Conservation (phyloP, 2,888 invertebrate species). For the Pachymerium ferrugineum region DNA sequence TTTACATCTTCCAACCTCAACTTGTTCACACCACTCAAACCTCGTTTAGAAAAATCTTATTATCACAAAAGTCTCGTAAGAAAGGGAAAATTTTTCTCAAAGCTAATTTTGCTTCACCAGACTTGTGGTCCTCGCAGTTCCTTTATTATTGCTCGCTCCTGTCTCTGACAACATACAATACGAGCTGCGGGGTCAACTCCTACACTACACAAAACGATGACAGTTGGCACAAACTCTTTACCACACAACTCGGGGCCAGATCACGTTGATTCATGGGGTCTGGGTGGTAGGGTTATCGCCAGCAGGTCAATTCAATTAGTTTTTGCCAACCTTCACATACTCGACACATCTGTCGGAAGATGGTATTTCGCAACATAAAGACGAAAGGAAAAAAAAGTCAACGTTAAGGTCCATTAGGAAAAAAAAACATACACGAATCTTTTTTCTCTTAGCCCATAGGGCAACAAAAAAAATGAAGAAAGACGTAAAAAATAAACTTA, state of each 20-base stretch:
- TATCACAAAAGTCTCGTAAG: too few relatives aligned
- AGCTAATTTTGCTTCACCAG: background rate
- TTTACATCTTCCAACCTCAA: background rate
- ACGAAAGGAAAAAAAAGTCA: background rate
- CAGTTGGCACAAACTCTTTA: conserved; percentile 25
- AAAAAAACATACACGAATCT: too few relatives aligned
- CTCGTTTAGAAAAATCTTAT: background rate
- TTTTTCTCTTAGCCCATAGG: too few relatives aligned
- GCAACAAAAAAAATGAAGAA: background rate
- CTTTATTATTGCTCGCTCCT: conserved; percentile 11
- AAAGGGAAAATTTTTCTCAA: background rate
- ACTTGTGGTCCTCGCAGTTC: too few relatives aligned
- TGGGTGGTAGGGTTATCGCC: conserved; percentile 14
- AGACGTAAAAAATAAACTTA: background rate
- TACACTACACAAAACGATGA: conserved; percentile 4
- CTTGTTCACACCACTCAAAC: background rate
- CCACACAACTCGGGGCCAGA: conserved; percentile 6
- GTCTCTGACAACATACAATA: conserved; percentile 11
- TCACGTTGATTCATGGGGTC: conserved; percentile 22
- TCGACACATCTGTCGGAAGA: background rate
- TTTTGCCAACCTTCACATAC: conserved; percentile 11
- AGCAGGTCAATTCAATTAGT: conserved; percentile 25
- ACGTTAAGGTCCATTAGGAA: too few relatives aligned
- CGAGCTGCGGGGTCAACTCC: conserved; percentile 23
- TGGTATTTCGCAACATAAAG: background rate